A percentile compares a stretch with the other conserved stretches of the same genome.
These are phyloP conservation scores for Hemithea aestivaria DNA, from an alignment of 2,888 invertebrate species.

Conservation along the genomic window DNA sequence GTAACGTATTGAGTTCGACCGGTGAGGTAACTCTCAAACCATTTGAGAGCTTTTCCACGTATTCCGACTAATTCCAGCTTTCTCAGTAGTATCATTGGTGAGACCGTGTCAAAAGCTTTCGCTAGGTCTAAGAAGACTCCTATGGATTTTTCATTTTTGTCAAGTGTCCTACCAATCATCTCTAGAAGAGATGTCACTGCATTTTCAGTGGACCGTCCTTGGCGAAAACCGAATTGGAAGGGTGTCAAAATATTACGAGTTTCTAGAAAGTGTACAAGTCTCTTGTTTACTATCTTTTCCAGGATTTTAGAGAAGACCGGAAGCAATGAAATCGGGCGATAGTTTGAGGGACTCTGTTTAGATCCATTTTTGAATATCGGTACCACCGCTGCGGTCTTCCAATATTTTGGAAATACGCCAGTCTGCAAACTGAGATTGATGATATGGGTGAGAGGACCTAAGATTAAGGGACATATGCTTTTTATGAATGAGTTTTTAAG, in stretches of 20 bases:
- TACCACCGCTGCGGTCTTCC: neutral
- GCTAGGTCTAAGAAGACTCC: neutral
- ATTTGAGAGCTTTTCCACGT: neutral
- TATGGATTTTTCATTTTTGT: neutral
- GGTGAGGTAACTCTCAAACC: constrained; percentile 1
- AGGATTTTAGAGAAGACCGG: neutral
- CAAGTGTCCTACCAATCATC: neutral
- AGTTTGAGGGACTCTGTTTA: neutral
- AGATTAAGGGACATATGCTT: neutral
- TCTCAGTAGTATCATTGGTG: neutral
- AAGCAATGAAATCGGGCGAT: neutral
- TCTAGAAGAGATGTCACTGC: neutral
- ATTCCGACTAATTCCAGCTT: neutral
- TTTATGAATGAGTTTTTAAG: neutral
- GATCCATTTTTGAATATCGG: neutral
- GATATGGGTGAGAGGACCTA: neutral
- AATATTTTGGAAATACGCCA: neutral
- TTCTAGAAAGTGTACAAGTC: neutral
- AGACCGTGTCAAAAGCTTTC: neutral
- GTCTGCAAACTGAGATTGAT: neutral
- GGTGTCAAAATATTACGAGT: neutral
- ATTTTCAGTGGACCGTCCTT: neutral
- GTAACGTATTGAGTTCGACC: neutral
- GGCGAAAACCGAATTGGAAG: neutral
- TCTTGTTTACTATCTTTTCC: neutral